Percentiles rank a stretch among this genome's conserved stretches.
These are phyloP conservation scores for Indicator indicator DNA, from an alignment of 2,113 vertebrate species.

Conservation along the genomic window DNA sequence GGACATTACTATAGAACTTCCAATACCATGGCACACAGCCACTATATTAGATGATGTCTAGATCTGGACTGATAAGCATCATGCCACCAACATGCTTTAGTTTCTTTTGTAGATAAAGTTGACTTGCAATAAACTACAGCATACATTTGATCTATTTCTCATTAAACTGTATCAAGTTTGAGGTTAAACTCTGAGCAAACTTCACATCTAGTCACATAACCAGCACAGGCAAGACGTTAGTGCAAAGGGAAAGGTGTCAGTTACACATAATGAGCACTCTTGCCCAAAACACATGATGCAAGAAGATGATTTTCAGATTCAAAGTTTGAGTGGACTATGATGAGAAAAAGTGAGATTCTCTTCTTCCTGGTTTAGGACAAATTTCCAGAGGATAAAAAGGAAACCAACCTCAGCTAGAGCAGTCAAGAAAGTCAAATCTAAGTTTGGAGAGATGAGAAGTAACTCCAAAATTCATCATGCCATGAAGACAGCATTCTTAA, in stretches of 20 bases:
- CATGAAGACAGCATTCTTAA: slow-evolving; percentile 65
- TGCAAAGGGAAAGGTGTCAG: slow-evolving; percentile 54
- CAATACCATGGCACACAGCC: slow-evolving; percentile 61
- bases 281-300: slow-evolving; percentile 53
- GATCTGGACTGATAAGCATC: slow-evolving; percentile 75
- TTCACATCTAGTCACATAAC: slow-evolving; percentile 73
- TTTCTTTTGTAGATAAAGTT: slow-evolving; percentile 72
- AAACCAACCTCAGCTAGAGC: slow-evolving; percentile 62
- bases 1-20: slow-evolving; percentile 70
- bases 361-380: slow-evolving; percentile 69
- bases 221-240: slow-evolving; percentile 71
- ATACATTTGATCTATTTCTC: slow-evolving; percentile 61
- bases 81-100: slow-evolving; percentile 81
- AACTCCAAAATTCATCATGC: slow-evolving; percentile 73
- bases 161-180: slow-evolving; percentile 67
- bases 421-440: slow-evolving; percentile 36
- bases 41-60: slow-evolving; percentile 71
- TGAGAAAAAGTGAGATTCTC: slow-evolving; percentile 59
- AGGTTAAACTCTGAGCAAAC: slow-evolving; percentile 71
- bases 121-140: slow-evolving; percentile 66
- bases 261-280: slow-evolving; percentile 8
- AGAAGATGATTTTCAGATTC: slow-evolving; percentile 62
- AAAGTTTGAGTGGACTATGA: slow-evolving; percentile 72
- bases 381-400: slow-evolving; percentile 61
- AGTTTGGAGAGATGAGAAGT: slow-evolving; percentile 49